Conservation (phyloP, 2,797 vertebrate genomes). For the Rhynchotus rufescens region DNA sequence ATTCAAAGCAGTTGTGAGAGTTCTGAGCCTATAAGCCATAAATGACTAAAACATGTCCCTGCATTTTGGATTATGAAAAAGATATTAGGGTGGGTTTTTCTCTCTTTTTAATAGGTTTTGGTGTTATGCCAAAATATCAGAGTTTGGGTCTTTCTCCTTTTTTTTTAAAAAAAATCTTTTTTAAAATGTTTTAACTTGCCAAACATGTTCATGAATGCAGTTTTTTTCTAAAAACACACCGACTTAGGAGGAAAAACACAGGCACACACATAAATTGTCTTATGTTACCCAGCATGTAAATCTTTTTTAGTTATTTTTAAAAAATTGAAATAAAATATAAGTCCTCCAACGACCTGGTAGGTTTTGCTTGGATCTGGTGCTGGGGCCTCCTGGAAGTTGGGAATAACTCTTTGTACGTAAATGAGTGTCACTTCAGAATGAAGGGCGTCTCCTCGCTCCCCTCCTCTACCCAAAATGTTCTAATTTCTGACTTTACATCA, state of each 20-base stretch:
- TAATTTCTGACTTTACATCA: neutral
- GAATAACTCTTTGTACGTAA: neutral
- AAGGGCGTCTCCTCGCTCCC: neutral
- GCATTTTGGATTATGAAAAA: slow-evolving; percentile 47
- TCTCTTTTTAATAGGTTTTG: slow-evolving; percentile 53
- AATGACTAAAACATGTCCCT: slow-evolving; percentile 65
- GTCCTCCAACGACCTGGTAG: neutral
- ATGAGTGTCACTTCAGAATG: neutral
- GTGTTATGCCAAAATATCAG: slow-evolving; percentile 28
- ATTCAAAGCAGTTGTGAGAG: slow-evolving; percentile 54
- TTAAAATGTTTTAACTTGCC: neutral
- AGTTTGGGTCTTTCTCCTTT: neutral
- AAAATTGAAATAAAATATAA: neutral
- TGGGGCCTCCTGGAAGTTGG: neutral
- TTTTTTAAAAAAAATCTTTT: no score
- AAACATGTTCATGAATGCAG: slow-evolving; percentile 12
- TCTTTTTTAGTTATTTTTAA: neutral
- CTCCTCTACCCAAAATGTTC: neutral
- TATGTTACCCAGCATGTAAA: neutral
- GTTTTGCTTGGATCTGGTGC: neutral
- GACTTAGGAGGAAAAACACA: neutral
- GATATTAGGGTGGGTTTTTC: slow-evolving; percentile 45
- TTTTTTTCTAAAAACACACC: neutral
- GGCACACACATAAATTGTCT: slow-evolving; percentile 1
- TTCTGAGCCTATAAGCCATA: slow-evolving; percentile 35